A percentile compares a stretch with the other conserved stretches of the same genome.
These are phyloP conservation scores for Caenorhabditis auriculariae DNA, from an alignment of 2,888 invertebrate genomes.

Conservation along the genomic window DNA sequence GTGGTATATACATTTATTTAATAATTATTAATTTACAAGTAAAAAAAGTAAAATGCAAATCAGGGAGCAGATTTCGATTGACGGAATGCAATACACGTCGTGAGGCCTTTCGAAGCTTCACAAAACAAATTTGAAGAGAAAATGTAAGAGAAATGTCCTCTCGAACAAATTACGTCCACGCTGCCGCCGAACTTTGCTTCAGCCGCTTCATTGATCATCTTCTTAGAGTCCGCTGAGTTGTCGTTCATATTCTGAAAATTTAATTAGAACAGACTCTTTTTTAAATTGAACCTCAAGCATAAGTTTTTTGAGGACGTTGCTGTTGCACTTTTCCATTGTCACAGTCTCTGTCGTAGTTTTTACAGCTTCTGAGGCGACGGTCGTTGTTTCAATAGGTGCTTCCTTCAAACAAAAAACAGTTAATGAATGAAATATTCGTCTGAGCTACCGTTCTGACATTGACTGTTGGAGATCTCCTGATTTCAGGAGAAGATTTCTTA, in stretches of 20 bases:
- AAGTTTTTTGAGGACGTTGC: constrained; percentile 41
- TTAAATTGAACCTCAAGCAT: constrained; percentile 46
- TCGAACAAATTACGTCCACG: constrained; percentile 57
- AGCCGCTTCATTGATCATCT: constrained; percentile 43
- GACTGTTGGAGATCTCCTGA: constrained; percentile 29
- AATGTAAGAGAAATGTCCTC: constrained; percentile 55
- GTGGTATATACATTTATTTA: too few species aligned
- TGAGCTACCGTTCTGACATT: too few species aligned
- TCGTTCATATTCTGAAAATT: constrained; percentile 51
- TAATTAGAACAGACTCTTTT: not conserved
- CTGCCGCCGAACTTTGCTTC: constrained; percentile 50
- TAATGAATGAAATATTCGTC: too few species aligned
- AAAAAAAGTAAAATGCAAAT: not conserved
- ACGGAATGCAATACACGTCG: constrained; percentile 46
- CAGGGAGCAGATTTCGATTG: constrained; percentile 17
- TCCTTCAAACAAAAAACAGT: constrained; percentile 23
- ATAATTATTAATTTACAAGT: too few species aligned
- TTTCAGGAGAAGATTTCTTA: constrained; percentile 12
- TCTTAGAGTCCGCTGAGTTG: constrained; percentile 53
- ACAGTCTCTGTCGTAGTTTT: constrained; percentile 14
- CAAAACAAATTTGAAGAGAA: constrained; percentile 50
- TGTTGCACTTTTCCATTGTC: constrained; percentile 43
- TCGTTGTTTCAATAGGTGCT: constrained; percentile 6
- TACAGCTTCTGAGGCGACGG: constrained; percentile 5
- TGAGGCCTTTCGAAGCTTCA: constrained; percentile 44